These are phyloP conservation scores for Perccottus glenii DNA, from an alignment of 2,113 vertebrate genomes.

Conservation along the genomic window DNA sequence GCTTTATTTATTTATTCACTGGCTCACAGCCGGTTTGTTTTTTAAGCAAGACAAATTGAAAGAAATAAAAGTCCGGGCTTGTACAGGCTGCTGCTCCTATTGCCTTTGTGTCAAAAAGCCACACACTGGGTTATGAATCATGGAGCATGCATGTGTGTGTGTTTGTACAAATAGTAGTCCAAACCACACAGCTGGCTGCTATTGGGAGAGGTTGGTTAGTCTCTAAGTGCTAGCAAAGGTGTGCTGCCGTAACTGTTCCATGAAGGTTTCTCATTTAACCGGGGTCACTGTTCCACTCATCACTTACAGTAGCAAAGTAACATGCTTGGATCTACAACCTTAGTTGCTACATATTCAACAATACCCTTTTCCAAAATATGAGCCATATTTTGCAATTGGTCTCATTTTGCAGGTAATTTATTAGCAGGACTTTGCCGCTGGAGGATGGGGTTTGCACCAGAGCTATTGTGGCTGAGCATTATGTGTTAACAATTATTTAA, in stretches of 20 bases:
- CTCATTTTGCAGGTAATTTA: no score
- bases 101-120: slow-evolving; percentile 73
- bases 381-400: no score
- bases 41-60: slow-evolving; percentile 83
- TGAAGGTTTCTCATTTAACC: slow-evolving; percentile 1
- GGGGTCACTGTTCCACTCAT: slow-evolving; percentile 6
- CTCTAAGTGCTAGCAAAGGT: slow-evolving; percentile 35
- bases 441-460: no score
- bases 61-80: slow-evolving; percentile 76
- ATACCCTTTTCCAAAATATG: no score
- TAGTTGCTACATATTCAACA: no score
- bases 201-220: slow-evolving; percentile 48
- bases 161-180: slow-evolving; percentile 39
- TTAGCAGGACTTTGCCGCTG: no score
- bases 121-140: slow-evolving; percentile 75
- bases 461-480: no score
- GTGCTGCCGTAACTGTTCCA: neutral
- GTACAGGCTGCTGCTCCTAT: slow-evolving; percentile 72
- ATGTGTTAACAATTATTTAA: no score
- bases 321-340: neutral
- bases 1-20: slow-evolving; percentile 78
- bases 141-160: slow-evolving; percentile 29
- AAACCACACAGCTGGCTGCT: slow-evolving; percentile 42
- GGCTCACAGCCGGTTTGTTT: slow-evolving; percentile 78
- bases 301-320: slow-evolving; percentile 1